Evolutionary conservation across 35 echinoderm and acorn worm species (phyloP), one percentile per base, ranked within the genome.

Genomic region (Hemicentrotus pulcherrimus): DNA sequence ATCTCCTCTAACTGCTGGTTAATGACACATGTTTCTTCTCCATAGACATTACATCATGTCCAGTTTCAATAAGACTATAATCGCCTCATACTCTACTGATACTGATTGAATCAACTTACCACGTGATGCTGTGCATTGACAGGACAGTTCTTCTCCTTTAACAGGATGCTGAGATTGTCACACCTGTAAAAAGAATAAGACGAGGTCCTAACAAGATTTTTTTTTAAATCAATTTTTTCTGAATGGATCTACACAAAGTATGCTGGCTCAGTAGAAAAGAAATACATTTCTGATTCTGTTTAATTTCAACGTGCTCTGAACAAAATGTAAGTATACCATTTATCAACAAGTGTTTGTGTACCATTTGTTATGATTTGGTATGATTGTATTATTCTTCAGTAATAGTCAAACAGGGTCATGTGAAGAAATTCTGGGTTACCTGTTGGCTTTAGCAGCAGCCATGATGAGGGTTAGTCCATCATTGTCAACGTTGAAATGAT

Each of bases 91-190:
- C 65, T 28, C 4, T 4, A 4, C 65, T 24, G 0, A n/a, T 22
- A n/a, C 19, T 78, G 28, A 70, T 28, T 78, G 65, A n/a, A 0
- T 28, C 2, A 92, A 92, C 97, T 93, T 90, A 99, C 98, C 87
- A 95, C 95, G 10, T 47, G 31, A 97, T 99, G 96, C 88, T 99
- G 98, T 24, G 98, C 98, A 98, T 99, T 96, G 85, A 99, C 97
- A 4, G 98, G 98, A 87, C 98, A 94, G 6, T 97, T 94, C 32
- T 94, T 47, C 70, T 92, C 94, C 71, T 94, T 96, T 3, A 99
- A 94, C 65, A 99, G 60, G 46, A 99, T 94, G 30, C 92, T 97
- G 33, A 99, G 96, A 94, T 99, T 99, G 94, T 99, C 98, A 94
- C 96, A 97, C 59, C 95, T 96, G 85, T 24, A 59, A 30, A 33